Conservation (phyloP, 92 coral and sea anemone genomes). For the Heteractis magnifica region DNA sequence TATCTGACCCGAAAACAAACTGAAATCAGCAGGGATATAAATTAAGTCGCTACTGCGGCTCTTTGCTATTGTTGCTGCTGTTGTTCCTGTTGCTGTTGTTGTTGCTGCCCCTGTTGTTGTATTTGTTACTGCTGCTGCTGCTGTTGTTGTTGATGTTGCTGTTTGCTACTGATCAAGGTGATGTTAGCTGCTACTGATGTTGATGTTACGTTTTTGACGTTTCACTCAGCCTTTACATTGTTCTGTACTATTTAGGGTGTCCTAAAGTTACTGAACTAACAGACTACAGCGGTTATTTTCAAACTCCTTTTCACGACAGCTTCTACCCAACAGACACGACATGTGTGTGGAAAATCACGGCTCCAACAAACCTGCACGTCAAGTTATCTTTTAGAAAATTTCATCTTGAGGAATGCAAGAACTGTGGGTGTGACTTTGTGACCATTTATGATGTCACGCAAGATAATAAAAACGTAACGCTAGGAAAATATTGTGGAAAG, state of each 20-base stretch:
- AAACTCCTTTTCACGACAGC: slow-evolving; percentile 40
- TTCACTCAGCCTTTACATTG: neutral
- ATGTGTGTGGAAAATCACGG: slow-evolving; percentile 60
- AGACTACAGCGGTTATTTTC: slow-evolving; percentile 28
- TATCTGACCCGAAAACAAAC: neutral
- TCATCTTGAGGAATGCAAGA: slow-evolving; percentile 47
- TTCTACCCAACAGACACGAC: slow-evolving; percentile 45
- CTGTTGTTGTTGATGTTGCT: neutral
- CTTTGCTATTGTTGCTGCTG: neutral
- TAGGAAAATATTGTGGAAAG: slow-evolving; percentile 59
- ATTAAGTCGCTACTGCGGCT: neutral
- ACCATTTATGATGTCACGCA: slow-evolving; percentile 50
- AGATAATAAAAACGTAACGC: slow-evolving; percentile 18
- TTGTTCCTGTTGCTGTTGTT: neutral
- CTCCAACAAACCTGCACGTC: slow-evolving; percentile 34
- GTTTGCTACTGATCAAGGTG: too few species aligned
- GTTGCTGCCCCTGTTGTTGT: neutral
- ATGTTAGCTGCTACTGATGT: neutral
- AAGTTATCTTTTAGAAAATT: slow-evolving; percentile 40
- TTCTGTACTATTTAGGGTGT: slow-evolving; percentile 23
- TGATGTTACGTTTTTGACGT: neutral
- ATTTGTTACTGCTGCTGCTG: neutral
- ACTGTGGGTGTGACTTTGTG: slow-evolving; percentile 63
- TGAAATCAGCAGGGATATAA: neutral
- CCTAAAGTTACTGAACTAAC: slow-evolving; percentile 12